phyloP scores from a whole-genome alignment of 2,797 vertebrate genomes.

The Kryptolebias ocellatus region DNA sequence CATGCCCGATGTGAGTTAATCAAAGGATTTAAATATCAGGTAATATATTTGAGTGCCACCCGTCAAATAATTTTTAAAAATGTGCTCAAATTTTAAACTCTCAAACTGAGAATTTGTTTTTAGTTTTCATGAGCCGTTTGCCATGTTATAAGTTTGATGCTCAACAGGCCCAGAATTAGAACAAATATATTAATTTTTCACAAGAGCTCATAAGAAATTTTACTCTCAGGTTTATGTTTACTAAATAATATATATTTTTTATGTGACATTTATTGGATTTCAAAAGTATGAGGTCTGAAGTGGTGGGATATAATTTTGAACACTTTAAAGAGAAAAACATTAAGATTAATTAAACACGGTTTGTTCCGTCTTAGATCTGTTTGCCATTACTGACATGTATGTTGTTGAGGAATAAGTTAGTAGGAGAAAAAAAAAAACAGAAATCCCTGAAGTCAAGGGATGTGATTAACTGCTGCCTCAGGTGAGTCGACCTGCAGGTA shows the following conservation, averaged over 20 bases:
- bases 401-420: neutral
- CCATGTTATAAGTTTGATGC: neutral
- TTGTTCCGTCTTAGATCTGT: neutral
- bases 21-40: no score
- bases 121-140: neutral
- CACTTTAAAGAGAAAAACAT: no score
- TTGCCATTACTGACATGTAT: constrained; percentile 3
- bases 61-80: neutral
- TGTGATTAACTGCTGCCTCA: constrained; percentile 52
- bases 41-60: no score
- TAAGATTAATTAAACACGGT: no score
- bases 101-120: no score
- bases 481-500: constrained; percentile 64
- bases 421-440: constrained; percentile 7
- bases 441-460: constrained; percentile 14
- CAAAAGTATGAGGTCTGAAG: neutral
- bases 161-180: neutral
- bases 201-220: no score
- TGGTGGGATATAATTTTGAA: neutral
- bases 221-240: no score
- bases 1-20: no score
- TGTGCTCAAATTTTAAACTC: no score
- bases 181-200: no score
- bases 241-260: no score
- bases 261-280: neutral